Percentiles rank a stretch among this genome's conserved stretches.
Evolutionary conservation across 2,888 invertebrate species (phyloP).

Genomic region (Caenorhabditis macrosperma): DNA sequence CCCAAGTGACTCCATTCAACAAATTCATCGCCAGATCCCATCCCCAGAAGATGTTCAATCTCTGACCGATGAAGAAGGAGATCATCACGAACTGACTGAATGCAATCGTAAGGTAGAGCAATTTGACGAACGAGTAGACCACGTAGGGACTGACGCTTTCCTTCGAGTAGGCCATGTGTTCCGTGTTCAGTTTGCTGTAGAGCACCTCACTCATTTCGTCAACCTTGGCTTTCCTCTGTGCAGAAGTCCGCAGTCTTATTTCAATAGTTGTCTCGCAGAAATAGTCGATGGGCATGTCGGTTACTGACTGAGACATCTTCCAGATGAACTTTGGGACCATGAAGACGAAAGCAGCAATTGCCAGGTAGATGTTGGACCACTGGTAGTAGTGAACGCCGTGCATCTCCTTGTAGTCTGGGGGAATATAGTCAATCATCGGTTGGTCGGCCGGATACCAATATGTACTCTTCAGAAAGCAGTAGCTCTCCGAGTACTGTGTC

Average conservation of each 20-base stretch:
- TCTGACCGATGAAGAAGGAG: too few species aligned
- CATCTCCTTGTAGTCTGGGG: not conserved
- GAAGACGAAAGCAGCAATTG: not conserved
- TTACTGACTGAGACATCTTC: not conserved
- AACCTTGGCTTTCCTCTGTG: too few species aligned
- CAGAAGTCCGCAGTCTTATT: not conserved
- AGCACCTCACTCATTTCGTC: too few species aligned
- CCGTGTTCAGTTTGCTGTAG: too few species aligned
- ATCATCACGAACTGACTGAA: too few species aligned
- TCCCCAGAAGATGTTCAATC: conserved; percentile 64
- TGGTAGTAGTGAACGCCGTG: conserved; percentile 68
- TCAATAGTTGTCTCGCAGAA: conserved; percentile 11
- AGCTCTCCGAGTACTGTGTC: conserved; percentile 73
- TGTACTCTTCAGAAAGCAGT: conserved; percentile 53
- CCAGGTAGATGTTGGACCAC: conserved; percentile 46
- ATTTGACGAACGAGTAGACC: too few species aligned
- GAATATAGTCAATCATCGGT: too few species aligned
- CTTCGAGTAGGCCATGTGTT: too few species aligned
- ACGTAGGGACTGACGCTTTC: too few species aligned
- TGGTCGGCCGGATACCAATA: conserved; percentile 64
- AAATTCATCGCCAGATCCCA: conserved; percentile 45
- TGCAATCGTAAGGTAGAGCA: too few species aligned
- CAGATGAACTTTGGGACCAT: conserved; percentile 12
- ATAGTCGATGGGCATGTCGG: too few species aligned
- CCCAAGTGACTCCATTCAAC: not conserved